Conservation (phyloP, 2,113 vertebrate species). For the Setophaga petechia region DNA sequence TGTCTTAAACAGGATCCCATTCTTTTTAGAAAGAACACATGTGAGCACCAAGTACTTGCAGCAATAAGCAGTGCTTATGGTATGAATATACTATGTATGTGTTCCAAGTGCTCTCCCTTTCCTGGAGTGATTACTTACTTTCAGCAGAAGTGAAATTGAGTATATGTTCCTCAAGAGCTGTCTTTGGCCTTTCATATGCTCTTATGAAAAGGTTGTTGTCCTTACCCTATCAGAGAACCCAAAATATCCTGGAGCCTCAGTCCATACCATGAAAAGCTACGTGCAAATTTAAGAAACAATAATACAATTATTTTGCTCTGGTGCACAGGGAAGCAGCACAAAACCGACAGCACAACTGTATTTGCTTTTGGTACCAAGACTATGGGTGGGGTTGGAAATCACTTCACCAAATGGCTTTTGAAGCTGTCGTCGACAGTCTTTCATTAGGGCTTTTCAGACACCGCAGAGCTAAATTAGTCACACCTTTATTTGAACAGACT, state of each 20-base stretch:
- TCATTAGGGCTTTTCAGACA: conserved; percentile 30
- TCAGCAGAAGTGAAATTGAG: background rate
- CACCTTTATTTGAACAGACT: conserved; percentile 46
- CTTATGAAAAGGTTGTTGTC: background rate
- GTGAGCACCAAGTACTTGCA: background rate
- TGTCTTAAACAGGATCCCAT: background rate
- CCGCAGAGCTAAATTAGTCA: conserved; percentile 15
- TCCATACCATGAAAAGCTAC: background rate
- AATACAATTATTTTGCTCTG: background rate
- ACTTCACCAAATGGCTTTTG: background rate
- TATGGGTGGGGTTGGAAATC: background rate
- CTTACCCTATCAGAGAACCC: background rate
- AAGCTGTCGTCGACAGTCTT: background rate
- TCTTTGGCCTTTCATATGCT: background rate
- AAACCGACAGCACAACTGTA: background rate
- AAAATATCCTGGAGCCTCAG: background rate
- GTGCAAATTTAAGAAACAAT: background rate
- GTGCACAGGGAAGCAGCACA: background rate
- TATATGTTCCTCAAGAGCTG: background rate
- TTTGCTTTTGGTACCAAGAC: background rate
- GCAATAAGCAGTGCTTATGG: background rate
- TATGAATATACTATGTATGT: background rate
- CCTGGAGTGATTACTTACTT: background rate
- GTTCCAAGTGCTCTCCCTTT: background rate
- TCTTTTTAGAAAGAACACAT: background rate